Evolutionary conservation across 2,113 vertebrate genomes (phyloP).

Genomic region (Upupa epops): DNA sequence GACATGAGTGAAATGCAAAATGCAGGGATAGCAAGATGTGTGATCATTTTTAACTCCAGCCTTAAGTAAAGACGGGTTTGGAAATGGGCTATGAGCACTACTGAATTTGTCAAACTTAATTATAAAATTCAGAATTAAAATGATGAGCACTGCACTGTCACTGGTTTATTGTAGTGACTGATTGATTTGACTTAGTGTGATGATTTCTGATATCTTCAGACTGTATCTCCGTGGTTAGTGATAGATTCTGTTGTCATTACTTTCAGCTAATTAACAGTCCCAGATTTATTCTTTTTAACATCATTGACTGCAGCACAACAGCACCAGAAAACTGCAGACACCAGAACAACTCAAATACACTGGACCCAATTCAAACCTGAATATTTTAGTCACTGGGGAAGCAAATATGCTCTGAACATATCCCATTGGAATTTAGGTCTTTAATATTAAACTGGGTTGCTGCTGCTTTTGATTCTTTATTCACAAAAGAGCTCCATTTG

Average conservation of each 20-base stretch:
- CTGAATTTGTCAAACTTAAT: neutral
- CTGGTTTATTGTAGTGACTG: neutral
- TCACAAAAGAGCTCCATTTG: neutral
- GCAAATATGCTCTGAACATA: neutral
- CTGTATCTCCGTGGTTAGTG: neutral
- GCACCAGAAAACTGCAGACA: neutral
- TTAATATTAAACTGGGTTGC: neutral
- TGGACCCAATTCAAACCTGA: neutral
- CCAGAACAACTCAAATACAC: neutral
- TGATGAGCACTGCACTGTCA: neutral
- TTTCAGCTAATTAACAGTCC: conserved; percentile 24
- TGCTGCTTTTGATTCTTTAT: neutral
- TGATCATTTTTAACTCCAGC: neutral
- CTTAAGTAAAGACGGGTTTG: neutral
- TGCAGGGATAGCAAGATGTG: neutral
- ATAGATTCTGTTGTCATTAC: neutral
- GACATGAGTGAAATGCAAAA: neutral
- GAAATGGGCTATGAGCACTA: neutral
- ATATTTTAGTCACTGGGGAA: neutral
- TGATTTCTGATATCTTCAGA: neutral
- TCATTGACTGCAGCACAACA: neutral
- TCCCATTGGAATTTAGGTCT: neutral
- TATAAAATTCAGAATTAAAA: neutral
- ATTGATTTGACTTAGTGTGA: neutral
- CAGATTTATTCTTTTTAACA: neutral